Evolutionary conservation across 1,140 invertebrate genomes (phyloP), one percentile per base, ranked within the genome.

Genomic region (Coptotermes formosanus): DNA sequence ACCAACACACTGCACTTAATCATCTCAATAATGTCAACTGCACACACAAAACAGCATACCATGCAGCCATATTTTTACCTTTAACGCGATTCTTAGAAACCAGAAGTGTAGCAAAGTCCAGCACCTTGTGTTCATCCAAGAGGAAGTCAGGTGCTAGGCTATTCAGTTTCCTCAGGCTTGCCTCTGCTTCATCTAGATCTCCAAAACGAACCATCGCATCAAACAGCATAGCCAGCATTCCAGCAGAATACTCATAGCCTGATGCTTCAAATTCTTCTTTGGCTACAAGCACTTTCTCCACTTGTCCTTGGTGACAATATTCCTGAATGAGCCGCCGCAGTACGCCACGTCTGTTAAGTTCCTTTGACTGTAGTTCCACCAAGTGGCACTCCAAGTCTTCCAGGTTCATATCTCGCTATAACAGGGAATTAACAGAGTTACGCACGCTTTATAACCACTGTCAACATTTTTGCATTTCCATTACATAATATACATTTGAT

Each of bases 51-150:
- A 4, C 19, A 21, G 4, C 14, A 12, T 19, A 55, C 19, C 11
- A 48, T 2, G 6, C 2, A 12, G 19, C 3, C 3, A 8, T 21
- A 55, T 21, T 55, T 55, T 85, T 86, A 92, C 92, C 91, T 89
- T 85, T 90, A 90, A 52, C 89, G 89, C 38, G 88, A 88, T 89
- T 90, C 90, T 91, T 89, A 48, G 91, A 90, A 1, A 93, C 90
- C 87, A 94, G 90, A 2, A 92, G 88, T 2, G 89, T 92, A 0
- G 92, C 92, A 84, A 92, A 92, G 88, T 92, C 90, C 14, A 94
- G 89, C 19, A 94, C 89, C 89, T 94, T 94, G 86, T 89, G 92
- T 82, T 91, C 91, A 88, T 94, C 93, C 19, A 94, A 88, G 0
- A 85, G 89, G 89, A 94, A 94, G 59, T 91, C 89, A 2, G 91